phyloP scores from a whole-genome alignment of 2,113 vertebrate species.

The Eira barbara region DNA sequence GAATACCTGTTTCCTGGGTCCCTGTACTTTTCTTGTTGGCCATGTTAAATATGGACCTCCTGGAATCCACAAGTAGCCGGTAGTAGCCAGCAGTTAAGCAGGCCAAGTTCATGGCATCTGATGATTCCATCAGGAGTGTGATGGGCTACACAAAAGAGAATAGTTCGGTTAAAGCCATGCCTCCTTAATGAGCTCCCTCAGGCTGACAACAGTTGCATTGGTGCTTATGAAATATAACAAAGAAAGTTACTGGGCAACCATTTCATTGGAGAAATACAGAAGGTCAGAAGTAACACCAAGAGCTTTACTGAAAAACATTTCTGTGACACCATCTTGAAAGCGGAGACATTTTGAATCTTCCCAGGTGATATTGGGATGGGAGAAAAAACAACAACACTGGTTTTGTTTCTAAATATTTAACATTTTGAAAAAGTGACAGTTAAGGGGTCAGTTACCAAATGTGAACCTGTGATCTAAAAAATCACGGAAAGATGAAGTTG shows the following conservation, averaged over 20 bases:
- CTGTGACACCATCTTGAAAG: not conserved
- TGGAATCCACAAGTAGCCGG: constrained; percentile 95
- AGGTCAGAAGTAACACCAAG: not conserved
- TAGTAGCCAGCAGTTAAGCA: constrained; percentile 98
- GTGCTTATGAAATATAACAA: not conserved
- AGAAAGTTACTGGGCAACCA: not conserved
- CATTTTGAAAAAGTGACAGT: not conserved
- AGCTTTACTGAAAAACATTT: not conserved
- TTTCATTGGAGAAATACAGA: not conserved
- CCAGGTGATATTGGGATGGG: not conserved
- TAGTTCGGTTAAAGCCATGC: constrained; percentile 59
- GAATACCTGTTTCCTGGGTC: constrained; percentile 85
- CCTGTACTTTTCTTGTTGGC: constrained; percentile 91
- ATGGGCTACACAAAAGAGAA: constrained; percentile 89
- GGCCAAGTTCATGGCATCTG: constrained; percentile 98
- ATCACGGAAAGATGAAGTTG: constrained; percentile 15
- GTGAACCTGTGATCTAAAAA: not conserved
- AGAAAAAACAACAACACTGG: not conserved
- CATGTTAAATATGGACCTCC: constrained; percentile 98
- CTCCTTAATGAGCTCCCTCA: not conserved
- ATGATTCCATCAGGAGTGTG: constrained; percentile 96
- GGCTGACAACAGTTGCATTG: not conserved
- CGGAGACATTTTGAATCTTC: not conserved
- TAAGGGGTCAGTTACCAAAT: not conserved
- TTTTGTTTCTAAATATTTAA: not conserved